These are phyloP conservation scores for Lytechinus variegatus DNA, from an alignment of 35 echinoderm and acorn worm genomes.

Conservation along the genomic window DNA sequence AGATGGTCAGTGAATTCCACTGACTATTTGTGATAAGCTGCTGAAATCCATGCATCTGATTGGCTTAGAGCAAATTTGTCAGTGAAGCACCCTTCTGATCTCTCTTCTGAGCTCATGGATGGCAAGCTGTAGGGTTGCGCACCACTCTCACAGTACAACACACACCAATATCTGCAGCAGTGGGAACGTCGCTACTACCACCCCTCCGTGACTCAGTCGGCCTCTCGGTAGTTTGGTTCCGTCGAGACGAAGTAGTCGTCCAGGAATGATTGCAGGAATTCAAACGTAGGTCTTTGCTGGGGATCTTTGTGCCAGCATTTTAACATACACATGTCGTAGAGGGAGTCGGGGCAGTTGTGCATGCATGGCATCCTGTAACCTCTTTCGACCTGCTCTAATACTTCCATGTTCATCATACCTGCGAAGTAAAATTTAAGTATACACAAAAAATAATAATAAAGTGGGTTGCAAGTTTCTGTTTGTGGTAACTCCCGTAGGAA, in stretches of 20 bases:
- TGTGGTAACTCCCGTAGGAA: no score
- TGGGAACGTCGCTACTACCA: neutral
- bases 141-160: neutral
- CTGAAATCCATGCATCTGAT: no score
- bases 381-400: constrained; percentile 89
- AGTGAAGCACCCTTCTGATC: neutral
- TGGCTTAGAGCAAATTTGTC: no score
- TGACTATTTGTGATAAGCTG: no score
- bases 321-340: constrained; percentile 85
- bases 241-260: constrained; percentile 97
- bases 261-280: constrained; percentile 91
- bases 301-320: constrained; percentile 95
- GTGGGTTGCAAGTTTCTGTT: no score
- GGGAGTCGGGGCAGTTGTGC: constrained; percentile 77
- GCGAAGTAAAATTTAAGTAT: neutral
- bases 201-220: constrained; percentile 49
- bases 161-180: neutral
- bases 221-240: constrained; percentile 92
- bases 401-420: constrained; percentile 96
- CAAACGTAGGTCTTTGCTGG: constrained; percentile 79
- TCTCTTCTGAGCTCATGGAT: neutral
- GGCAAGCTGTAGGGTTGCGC: neutral
- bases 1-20: no score
- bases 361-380: constrained; percentile 93
- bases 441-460: no score